phyloP scores from a whole-genome alignment of 1,140 invertebrate genomes.

The Macrostomum lignano region DNA sequence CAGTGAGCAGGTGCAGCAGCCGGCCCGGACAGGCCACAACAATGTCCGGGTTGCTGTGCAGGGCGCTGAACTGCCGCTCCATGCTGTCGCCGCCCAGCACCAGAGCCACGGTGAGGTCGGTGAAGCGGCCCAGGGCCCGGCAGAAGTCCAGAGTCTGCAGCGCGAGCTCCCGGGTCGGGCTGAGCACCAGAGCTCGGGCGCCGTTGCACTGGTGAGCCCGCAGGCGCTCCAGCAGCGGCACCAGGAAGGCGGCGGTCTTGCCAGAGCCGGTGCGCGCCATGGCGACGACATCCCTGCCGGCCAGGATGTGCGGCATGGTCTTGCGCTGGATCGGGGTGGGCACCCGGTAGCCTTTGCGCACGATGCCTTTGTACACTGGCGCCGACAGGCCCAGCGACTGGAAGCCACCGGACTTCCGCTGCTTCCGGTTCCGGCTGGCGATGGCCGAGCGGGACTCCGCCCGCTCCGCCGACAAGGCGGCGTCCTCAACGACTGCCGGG shows the following conservation, averaged over 20 bases:
- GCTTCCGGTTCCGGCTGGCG: too few species aligned
- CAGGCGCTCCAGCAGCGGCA: conserved; percentile 74
- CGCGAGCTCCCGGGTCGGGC: conserved; percentile 79
- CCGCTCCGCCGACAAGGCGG: too few species aligned
- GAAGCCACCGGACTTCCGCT: conserved; percentile 59
- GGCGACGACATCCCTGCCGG: conserved; percentile 78
- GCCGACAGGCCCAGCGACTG: conserved; percentile 60
- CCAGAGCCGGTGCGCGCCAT: conserved; percentile 97
- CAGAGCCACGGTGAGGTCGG: conserved; percentile 48
- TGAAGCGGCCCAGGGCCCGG: conserved; percentile 64
- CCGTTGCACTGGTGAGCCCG: conserved; percentile 44
- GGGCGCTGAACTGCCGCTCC: conserved; percentile 70
- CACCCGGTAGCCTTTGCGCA: conserved; percentile 71
- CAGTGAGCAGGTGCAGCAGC: conserved; percentile 75
- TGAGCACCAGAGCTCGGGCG: conserved; percentile 56
- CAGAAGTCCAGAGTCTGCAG: conserved; percentile 73
- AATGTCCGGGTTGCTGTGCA: conserved; percentile 78
- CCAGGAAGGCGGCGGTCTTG: conserved; percentile 92
- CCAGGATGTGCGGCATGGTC: conserved; percentile 71
- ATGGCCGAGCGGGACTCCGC: too few species aligned
- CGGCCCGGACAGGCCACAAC: conserved; percentile 87
- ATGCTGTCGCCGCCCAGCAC: conserved; percentile 78
- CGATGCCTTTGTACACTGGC: conserved; percentile 53
- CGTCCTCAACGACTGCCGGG: too few species aligned
- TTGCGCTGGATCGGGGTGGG: conserved; percentile 96